Conservation (phyloP, 2,797 vertebrate species). For the Hafferia zeledoni region DNA sequence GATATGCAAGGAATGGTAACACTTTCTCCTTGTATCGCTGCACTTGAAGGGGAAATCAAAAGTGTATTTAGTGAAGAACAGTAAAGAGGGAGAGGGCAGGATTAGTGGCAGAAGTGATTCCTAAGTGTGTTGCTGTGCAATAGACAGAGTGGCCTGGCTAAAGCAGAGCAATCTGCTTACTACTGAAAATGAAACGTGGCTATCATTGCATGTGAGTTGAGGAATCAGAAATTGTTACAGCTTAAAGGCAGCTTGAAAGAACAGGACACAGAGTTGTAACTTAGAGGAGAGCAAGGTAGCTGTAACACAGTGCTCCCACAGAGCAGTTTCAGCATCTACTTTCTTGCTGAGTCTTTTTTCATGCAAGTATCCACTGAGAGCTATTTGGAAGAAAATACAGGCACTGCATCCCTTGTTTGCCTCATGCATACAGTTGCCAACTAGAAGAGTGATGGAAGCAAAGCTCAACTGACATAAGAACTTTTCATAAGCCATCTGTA, state of each 20-base stretch:
- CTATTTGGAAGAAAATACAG: background rate
- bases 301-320: background rate
- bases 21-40: slow-evolving; percentile 75
- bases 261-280: background rate
- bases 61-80: slow-evolving; percentile 64
- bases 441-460: background rate
- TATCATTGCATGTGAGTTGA: background rate
- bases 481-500: background rate
- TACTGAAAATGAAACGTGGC: background rate
- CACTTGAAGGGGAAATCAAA: slow-evolving; percentile 68
- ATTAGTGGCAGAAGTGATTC: background rate
- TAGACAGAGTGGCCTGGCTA: background rate
- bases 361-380: background rate
- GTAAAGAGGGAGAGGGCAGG: background rate
- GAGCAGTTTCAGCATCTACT: background rate
- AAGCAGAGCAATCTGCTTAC: background rate
- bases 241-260: background rate
- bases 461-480: background rate
- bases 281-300: background rate
- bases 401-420: background rate
- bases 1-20: slow-evolving; percentile 76
- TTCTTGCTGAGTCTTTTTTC: background rate
- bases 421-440: background rate
- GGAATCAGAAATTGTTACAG: background rate
- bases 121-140: background rate